These are phyloP conservation scores for Papilio aristodemus DNA, from an alignment of 1,140 invertebrate genomes.

Conservation along the genomic window DNA sequence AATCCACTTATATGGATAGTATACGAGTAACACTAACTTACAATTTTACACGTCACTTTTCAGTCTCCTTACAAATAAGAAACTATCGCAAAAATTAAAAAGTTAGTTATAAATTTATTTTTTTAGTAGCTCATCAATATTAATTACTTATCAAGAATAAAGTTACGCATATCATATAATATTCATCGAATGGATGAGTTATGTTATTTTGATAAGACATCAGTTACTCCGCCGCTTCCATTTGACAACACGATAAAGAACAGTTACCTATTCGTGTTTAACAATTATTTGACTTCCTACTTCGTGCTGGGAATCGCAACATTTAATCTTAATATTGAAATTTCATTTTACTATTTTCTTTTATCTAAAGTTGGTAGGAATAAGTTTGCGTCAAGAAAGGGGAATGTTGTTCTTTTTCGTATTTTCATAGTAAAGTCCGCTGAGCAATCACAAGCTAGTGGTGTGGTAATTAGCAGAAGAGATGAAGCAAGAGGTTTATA, in stretches of 20 bases:
- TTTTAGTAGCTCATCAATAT: neutral
- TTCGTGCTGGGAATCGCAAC: neutral
- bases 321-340: neutral
- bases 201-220: constrained; percentile 30
- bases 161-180: constrained; percentile 10
- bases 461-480: constrained; percentile 13
- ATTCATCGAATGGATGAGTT: constrained; percentile 24
- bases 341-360: neutral
- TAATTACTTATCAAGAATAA: constrained; percentile 7
- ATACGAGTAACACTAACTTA: neutral
- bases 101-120: neutral
- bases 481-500: constrained; percentile 9
- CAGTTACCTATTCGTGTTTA: neutral
- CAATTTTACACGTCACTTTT: neutral
- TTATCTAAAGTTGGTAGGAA: no score
- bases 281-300: constrained; percentile 10
- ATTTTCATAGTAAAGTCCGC: no score
- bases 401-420: constrained; percentile 1
- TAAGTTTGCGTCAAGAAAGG: no score
- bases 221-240: constrained; percentile 15
- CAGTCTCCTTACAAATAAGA: neutral
- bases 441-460: neutral
- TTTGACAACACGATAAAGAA: constrained; percentile 15
- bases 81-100: neutral
- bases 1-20: no score